Evolutionary conservation across 2,797 vertebrate genomes (phyloP).

Genomic region (Acrocephalus scirpaceus): DNA sequence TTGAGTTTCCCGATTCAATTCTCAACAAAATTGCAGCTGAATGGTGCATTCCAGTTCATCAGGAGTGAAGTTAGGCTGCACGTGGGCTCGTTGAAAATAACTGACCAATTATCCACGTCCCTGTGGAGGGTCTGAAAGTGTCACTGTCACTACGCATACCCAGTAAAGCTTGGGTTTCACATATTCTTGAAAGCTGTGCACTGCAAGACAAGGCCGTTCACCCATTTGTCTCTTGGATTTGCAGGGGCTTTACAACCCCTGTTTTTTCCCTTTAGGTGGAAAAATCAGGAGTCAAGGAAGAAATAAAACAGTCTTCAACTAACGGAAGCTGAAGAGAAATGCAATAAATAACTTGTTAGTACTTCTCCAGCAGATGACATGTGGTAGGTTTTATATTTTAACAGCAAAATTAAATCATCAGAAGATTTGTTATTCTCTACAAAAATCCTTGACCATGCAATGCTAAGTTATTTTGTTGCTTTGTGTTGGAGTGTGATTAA

Average conservation of each 20-base stretch:
- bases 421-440: neutral
- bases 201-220: neutral
- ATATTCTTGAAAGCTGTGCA: neutral
- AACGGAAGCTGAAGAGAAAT: neutral
- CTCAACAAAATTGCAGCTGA: neutral
- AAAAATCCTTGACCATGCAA: neutral
- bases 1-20: neutral
- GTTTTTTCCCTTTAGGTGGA: neutral
- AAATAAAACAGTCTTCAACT: neutral
- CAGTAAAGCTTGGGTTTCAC: neutral
- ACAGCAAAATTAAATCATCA: neutral
- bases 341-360: neutral
- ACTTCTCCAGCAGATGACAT: neutral
- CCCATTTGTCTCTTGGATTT: neutral
- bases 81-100: rapidly evolving
- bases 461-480: neutral
- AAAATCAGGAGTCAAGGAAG: neutral
- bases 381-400: neutral
- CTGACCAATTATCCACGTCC: neutral
- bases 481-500: neutral
- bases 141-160: neutral
- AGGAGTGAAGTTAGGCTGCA: neutral
- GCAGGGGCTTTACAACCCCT: neutral
- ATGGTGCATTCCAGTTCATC: neutral
- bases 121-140: neutral